phyloP scores from a whole-genome alignment of 23 tunicate genomes.

The Oikopleura albicans region DNA sequence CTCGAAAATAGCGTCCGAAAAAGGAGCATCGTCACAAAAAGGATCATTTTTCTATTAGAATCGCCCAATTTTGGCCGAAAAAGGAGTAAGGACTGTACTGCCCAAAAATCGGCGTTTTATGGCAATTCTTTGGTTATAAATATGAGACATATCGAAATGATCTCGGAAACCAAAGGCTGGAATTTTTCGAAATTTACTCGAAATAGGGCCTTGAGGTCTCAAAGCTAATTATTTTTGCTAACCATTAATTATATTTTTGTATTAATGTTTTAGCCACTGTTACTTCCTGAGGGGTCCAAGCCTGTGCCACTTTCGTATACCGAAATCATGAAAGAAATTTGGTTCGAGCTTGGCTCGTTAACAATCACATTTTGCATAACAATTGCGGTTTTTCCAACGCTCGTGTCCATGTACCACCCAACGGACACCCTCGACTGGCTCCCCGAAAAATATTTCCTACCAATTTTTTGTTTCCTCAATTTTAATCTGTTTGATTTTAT shows the following conservation, averaged over 20 bases:
- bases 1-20: no score
- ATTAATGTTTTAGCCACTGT: not conserved
- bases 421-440: not conserved
- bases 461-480: not conserved
- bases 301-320: not conserved
- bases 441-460: not conserved
- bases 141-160: no score
- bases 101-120: no score
- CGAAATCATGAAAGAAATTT: not conserved
- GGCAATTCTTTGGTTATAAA: no score
- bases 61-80: no score
- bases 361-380: not conserved
- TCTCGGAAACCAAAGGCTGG: no score
- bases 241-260: not conserved
- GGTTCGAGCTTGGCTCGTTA: constrained; percentile 1
- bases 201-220: no score
- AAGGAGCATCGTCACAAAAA: no score
- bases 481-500: constrained; percentile 1
- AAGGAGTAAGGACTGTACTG: no score
- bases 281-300: not conserved
- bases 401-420: constrained; percentile 12
- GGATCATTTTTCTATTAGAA: no score
- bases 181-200: no score
- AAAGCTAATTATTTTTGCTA: no score
- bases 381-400: constrained; percentile 7